Evolutionary conservation across 2,113 vertebrate species (phyloP).

Genomic region (Sphaerodactylus townsendi): DNA sequence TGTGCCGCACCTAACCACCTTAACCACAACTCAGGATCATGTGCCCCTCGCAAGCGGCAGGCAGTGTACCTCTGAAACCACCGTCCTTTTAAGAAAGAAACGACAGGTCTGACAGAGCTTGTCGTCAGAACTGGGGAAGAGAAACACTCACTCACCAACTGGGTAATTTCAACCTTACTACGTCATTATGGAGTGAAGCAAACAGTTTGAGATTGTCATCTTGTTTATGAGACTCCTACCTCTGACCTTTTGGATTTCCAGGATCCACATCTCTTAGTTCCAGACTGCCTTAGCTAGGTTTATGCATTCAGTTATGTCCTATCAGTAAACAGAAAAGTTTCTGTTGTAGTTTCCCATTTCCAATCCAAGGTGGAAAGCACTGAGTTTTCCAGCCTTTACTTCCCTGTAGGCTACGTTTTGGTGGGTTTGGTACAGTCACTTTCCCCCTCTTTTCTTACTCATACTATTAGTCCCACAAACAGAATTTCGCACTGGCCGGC

Average conservation of each 20-base stretch:
- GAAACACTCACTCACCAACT: rapidly evolving
- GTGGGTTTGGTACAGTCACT: neutral
- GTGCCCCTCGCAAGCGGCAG: neutral
- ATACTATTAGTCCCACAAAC: neutral
- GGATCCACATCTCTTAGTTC: neutral
- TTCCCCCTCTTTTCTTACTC: neutral
- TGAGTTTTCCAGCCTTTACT: neutral
- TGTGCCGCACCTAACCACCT: neutral
- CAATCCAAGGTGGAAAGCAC: neutral
- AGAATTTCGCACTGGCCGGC: neutral
- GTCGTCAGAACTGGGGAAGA: neutral
- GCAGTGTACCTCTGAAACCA: neutral
- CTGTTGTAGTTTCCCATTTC: neutral
- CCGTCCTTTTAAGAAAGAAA: neutral
- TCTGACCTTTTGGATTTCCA: neutral
- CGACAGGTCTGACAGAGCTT: rapidly evolving
- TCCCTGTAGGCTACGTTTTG: neutral
- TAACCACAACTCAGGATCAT: neutral
- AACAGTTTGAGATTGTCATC: neutral
- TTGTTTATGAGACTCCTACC: neutral
- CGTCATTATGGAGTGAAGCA: neutral
- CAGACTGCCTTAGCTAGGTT: too few relatives aligned
- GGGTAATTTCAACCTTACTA: neutral
- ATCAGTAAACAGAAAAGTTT: neutral
- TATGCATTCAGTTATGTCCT: too few relatives aligned